phyloP scores from a whole-genome alignment of 2,888 invertebrate species.

The Ypsolopha sequella region DNA sequence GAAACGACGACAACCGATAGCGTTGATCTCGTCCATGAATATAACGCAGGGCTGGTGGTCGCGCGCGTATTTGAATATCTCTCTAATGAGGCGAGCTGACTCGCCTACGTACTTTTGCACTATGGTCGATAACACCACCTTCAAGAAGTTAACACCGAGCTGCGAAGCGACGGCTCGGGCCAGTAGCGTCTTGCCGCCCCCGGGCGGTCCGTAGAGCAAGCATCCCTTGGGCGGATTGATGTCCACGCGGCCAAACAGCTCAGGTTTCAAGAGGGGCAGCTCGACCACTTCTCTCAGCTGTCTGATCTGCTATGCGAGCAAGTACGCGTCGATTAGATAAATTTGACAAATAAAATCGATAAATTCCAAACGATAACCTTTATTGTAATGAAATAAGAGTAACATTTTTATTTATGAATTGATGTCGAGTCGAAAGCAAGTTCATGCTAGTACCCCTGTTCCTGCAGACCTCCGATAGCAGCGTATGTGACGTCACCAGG shows the following conservation, averaged over 20 bases:
- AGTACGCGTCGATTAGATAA: too few species aligned
- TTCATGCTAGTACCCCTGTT: too few species aligned
- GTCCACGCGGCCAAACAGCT: conserved; percentile 96
- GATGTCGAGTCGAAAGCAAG: too few species aligned
- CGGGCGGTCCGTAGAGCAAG: conserved; percentile 96
- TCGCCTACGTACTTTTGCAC: conserved; percentile 99
- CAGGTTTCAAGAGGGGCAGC: conserved; percentile 95
- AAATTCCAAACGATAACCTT: too few species aligned
- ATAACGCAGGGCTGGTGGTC: conserved; percentile 99
- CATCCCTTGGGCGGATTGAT: conserved; percentile 99
- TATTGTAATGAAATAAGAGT: too few species aligned
- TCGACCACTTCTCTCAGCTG: conserved; percentile 97
- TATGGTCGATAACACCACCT: conserved; percentile 99
- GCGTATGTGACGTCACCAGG: too few species aligned
- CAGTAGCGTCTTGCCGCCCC: conserved; percentile 96
- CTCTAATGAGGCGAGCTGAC: conserved; percentile 96
- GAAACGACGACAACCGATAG: conserved; percentile 98
- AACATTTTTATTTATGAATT: too few species aligned
- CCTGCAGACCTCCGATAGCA: conserved; percentile 96
- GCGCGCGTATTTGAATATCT: conserved; percentile 99
- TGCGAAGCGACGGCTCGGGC: conserved; percentile 99
- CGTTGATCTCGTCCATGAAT: conserved; percentile 99
- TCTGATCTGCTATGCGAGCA: too few species aligned
- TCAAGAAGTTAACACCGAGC: conserved; percentile 97
- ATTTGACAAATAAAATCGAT: too few species aligned